phyloP scores from a whole-genome alignment of 1,140 invertebrate genomes.

The Zaprionus gabonicus region DNA sequence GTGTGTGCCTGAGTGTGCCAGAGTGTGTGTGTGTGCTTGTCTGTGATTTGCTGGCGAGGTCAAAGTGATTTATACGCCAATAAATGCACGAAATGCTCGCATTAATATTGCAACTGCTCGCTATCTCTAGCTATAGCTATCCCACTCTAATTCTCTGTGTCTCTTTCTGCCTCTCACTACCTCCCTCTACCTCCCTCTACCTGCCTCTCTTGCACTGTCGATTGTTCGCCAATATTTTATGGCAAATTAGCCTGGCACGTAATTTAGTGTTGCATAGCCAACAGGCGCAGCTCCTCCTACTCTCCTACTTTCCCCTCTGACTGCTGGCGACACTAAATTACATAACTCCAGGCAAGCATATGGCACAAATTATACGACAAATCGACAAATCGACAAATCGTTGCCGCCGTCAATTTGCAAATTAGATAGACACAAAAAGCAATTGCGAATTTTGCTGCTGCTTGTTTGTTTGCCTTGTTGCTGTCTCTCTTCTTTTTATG shows the following conservation, averaged over 20 bases:
- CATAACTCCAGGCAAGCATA: conserved; percentile 63
- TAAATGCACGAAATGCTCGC: conserved; percentile 69
- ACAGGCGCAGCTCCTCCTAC: conserved; percentile 30
- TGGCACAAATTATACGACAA: conserved; percentile 70
- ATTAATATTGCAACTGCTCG: conserved; percentile 67
- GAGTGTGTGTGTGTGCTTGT: conserved; percentile 12
- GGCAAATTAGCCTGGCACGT: conserved; percentile 67
- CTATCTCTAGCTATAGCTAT: not conserved
- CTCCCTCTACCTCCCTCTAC: not conserved
- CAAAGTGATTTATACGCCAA: conserved; percentile 75
- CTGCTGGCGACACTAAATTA: conserved; percentile 67
- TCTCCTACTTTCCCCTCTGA: not conserved
- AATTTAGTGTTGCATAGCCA: conserved; percentile 70
- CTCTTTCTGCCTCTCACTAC: conserved; percentile 6
- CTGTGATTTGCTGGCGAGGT: conserved; percentile 60
- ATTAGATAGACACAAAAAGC: conserved; percentile 54
- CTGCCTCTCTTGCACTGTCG: conserved; percentile 5
- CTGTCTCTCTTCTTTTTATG: conserved; percentile 23
- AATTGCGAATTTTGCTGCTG: conserved; percentile 52
- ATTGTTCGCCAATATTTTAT: conserved; percentile 49
- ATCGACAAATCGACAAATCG: conserved; percentile 40
- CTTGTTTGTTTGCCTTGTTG: conserved; percentile 39
- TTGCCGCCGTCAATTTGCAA: conserved; percentile 64
- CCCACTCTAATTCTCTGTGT: not conserved
- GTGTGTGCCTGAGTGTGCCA: conserved; percentile 16